Conservation (phyloP, 1,140 invertebrate species). For the Tetramorium parvispinum region DNA sequence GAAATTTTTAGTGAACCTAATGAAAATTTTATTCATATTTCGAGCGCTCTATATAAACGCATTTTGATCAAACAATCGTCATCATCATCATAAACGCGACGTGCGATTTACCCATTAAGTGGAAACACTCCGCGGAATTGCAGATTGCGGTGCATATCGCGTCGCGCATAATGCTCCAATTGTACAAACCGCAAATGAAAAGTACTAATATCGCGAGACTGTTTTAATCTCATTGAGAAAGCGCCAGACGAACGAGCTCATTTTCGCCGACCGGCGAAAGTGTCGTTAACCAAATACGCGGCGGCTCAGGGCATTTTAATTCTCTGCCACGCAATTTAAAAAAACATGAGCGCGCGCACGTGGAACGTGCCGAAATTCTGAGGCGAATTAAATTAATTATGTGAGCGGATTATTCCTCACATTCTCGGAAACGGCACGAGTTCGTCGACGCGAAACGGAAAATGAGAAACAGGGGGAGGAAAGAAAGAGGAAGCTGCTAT, state of each 20-base stretch:
- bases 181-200: conserved; percentile 37
- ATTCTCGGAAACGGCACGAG: not conserved
- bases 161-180: conserved; percentile 16
- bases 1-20: conserved; percentile 8
- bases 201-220: conserved; percentile 39
- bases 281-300: conserved; percentile 36
- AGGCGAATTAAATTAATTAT: conserved; percentile 41
- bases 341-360: conserved; percentile 2
- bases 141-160: not conserved
- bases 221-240: conserved; percentile 47
- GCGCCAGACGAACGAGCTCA: conserved; percentile 12
- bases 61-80: not conserved
- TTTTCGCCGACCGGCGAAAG: conserved; percentile 17
- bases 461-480: conserved; percentile 26
- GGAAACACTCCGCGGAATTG: not conserved
- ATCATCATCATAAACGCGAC: conserved; percentile 10
- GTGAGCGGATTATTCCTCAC: not conserved
- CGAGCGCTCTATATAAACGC: not conserved
- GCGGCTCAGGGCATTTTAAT: not conserved
- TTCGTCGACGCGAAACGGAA: not conserved
- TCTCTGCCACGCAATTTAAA: conserved; percentile 20
- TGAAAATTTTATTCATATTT: conserved; percentile 26
- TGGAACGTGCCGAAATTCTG: conserved; percentile 31
- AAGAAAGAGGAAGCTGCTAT: conserved; percentile 2
- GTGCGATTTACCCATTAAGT: conserved; percentile 17